Base-by-base conservation (phyloP, 64 coral and sea anemone genomes). In the Montipora capricornis region DNA sequence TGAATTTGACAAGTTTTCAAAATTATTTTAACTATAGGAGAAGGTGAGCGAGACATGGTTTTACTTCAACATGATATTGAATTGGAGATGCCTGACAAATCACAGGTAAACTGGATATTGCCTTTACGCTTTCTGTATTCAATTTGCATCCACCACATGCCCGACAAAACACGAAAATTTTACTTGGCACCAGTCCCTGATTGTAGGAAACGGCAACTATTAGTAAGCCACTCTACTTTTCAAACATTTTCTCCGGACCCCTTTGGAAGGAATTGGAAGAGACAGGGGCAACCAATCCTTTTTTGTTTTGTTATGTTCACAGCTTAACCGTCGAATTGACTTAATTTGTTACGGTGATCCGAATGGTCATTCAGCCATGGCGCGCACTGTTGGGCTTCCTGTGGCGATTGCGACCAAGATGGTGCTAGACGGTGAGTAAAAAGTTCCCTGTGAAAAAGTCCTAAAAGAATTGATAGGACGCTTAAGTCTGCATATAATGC, bases 1-100 rank as follows among this genome's bases (percentile, higher is more conserved):
- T 7, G 52, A 10, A 55, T 10, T 55, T 55, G 6, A 55, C 10
- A 7, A 3, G 52, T 12, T 64, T 3, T 7, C 1, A 64, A 1
- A 64, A 64, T 64, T 64, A 12, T 64, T 12, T 15, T 19, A 14
- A 16, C 47, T 88, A 2, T 17, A 96, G 95, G 85, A 60, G 94
- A 94, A 14, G 95, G 87, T 15, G 97, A 99, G 80, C 75, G 97
- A 49, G 97, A 99, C 16, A 26, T 99, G 83, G 97, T 99, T 29
- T 74, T 99, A 8, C 77, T 99, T 46, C 78, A 90, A 83, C 97
- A 99, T 81, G 94, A 99, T 73, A 90, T 96, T 58, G 94, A 92
- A 8, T 80, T 99, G 6, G 97, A 99, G 77, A 94, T 95, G 89
- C 88, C 94, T 0, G 91, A 94, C 45, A 93, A 95, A 24, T 87